Percentiles rank a stretch among this genome's conserved stretches.
Evolutionary conservation across 2,888 invertebrate genomes (phyloP).

Genomic region (Oscheius myriophilus): DNA sequence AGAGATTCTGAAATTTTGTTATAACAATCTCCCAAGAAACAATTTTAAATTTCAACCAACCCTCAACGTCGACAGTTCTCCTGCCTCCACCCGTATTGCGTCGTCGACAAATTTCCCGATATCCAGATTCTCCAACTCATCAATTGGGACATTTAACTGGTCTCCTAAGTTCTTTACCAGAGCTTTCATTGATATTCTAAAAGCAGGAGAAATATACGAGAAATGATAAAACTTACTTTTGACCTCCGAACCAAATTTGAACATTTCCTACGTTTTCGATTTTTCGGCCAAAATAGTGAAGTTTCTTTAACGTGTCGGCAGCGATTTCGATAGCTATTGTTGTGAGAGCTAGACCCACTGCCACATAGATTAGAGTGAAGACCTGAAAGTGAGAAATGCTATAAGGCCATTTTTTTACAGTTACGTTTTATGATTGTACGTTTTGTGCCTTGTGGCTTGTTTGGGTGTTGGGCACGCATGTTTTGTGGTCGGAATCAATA

Average conservation of each 20-base stretch:
- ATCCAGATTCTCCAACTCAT: slow-evolving; percentile 59
- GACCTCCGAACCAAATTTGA: slow-evolving; percentile 67
- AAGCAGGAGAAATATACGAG: not conserved
- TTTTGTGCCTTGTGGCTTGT: no score
- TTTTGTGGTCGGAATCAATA: no score
- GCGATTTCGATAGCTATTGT: slow-evolving; percentile 69
- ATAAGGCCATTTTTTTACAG: no score
- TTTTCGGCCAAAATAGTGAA: slow-evolving; percentile 68
- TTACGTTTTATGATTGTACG: no score
- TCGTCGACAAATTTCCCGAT: slow-evolving; percentile 63
- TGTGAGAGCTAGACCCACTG: slow-evolving; percentile 65
- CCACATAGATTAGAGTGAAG: slow-evolving; percentile 63
- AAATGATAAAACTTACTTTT: slow-evolving; percentile 48
- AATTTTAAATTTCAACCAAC: slow-evolving; percentile 23
- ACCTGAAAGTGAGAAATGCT: slow-evolving; percentile 40
- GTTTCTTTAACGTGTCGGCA: slow-evolving; percentile 63
- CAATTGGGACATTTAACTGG: slow-evolving; percentile 63
- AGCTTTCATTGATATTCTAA: slow-evolving; percentile 62
- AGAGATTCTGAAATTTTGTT: not conserved
- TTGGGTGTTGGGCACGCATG: no score
- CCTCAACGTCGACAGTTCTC: slow-evolving; percentile 59
- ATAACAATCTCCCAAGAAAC: not conserved
- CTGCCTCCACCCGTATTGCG: slow-evolving; percentile 63
- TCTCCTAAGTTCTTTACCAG: slow-evolving; percentile 66
- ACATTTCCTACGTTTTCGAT: slow-evolving; percentile 67